A percentile compares a stretch with the other conserved stretches of the same genome.
These are phyloP conservation scores for Macroramphosus scolopax DNA, from an alignment of 2,797 vertebrate genomes.

Conservation along the genomic window DNA sequence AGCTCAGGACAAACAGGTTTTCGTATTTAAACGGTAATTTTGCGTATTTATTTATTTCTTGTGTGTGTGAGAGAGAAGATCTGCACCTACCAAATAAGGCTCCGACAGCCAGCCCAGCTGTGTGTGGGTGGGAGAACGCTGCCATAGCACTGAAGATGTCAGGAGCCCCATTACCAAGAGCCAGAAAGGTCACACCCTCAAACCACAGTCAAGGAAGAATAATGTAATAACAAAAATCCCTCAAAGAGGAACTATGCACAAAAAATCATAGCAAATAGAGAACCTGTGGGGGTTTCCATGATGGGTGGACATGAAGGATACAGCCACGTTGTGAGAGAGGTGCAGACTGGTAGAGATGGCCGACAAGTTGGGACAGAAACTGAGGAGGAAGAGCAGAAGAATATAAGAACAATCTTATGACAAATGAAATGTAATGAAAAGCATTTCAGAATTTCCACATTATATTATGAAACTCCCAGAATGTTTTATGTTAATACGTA, in stretches of 20 bases:
- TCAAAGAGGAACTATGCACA: constrained; percentile 2
- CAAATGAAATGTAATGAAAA: no score
- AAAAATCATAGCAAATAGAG: no score
- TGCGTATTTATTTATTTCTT: no score
- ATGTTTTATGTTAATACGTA: no score
- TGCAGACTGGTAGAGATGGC: constrained; percentile 87
- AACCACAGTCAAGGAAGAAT: constrained; percentile 76
- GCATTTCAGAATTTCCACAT: no score
- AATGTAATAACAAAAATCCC: not conserved
- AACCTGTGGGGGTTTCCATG: no score
- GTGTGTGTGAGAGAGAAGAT: no score
- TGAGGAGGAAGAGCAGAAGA: constrained; percentile 54
- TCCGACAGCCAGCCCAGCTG: constrained; percentile 89
- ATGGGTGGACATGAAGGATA: constrained; percentile 83
- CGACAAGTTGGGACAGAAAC: constrained; percentile 95
- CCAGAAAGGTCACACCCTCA: constrained; percentile 96
- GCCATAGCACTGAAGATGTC: constrained; percentile 95
- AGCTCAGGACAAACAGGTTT: no score
- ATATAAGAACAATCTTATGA: no score
- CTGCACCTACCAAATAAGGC: constrained; percentile 87
- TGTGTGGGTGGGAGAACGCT: constrained; percentile 90
- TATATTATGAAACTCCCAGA: no score
- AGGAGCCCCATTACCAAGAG: constrained; percentile 93
- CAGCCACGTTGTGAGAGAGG: constrained; percentile 94
- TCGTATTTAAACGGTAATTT: no score